Evolutionary conservation across 2,888 invertebrate species (phyloP), one percentile per base, ranked within the genome.

Genomic region (Caenorhabditis sulstoni): DNA sequence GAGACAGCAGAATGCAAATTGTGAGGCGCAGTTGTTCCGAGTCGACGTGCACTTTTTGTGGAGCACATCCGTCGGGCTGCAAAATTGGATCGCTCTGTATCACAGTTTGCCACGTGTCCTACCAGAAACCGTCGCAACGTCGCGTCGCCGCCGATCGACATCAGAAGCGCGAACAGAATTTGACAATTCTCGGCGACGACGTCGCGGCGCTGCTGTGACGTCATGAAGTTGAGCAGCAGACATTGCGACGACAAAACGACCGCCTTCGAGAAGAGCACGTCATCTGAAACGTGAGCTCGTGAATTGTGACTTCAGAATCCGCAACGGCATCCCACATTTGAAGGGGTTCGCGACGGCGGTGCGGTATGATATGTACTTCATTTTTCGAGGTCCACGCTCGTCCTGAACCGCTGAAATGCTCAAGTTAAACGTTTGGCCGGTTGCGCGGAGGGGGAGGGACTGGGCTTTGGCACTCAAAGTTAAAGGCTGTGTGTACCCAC

Each of bases 341-440:
- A 57, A 50, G 7, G 57, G 12, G 12, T 16, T 64, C n/a, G 49
- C 47, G 20, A 44, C 50, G 11, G 41, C 22, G n/a, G 22, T 41
- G 22, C 64, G 37, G 41, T 22, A 37, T 18, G 62, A 12, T 3
- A 47, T 12, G 35, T 59, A 55, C 55, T 55, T 52, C n/a, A 58
- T 22, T 35, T 70, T 77, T 47, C 83, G 64, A 20, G 95, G 95
- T 0, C 95, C 95, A 66, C 95, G 92, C 90, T 95, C 95, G 90
- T 94, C 94, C 91, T 95, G 95, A 0, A 95, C 95, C 18, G 95
- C 95, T 94, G 86, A 22, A 84, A n/a, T n/a, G n/a, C n/a, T n/a
- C n/a, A n/a, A n/a, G n/a, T n/a, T n/a, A n/a, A n/a, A n/a, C n/a
- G n/a, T n/a, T n/a, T n/a, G n/a, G n/a, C n/a, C n/a, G n/a, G n/a